A percentile compares a stretch with the other conserved stretches of the same genome.
These are phyloP conservation scores for Pao palembangensis DNA, from an alignment of 2,113 vertebrate species.

Conservation along the genomic window DNA sequence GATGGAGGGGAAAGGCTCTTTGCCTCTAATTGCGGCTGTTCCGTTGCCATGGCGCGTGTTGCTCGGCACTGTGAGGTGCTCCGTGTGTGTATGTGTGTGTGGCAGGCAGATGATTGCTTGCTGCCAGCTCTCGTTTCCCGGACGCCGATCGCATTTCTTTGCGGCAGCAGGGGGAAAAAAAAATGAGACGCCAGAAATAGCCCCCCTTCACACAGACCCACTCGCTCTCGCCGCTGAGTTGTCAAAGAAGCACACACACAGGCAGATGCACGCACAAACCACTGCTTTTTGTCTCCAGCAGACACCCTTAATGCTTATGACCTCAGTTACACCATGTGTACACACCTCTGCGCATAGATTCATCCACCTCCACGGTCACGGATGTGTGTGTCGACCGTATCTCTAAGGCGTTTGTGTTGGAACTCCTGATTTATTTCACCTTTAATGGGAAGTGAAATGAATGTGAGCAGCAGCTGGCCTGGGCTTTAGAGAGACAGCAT, in stretches of 20 bases:
- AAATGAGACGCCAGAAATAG: slow-evolving; percentile 71
- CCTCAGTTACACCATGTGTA: slow-evolving; percentile 35
- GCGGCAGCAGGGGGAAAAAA: slow-evolving; percentile 62
- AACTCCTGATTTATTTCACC: slow-evolving; percentile 76
- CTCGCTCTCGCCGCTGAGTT: slow-evolving; percentile 64
- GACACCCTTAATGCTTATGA: slow-evolving; percentile 46
- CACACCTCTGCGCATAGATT: slow-evolving; percentile 26
- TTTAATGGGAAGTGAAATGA: slow-evolving; percentile 79
- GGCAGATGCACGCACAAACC: slow-evolving; percentile 16
- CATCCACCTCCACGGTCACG: slow-evolving; percentile 29
- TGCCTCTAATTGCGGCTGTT: slow-evolving; percentile 76
- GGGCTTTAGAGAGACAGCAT: slow-evolving; percentile 65
- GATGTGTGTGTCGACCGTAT: slow-evolving; percentile 40
- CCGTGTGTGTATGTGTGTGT: slow-evolving; percentile 42
- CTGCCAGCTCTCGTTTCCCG: slow-evolving; percentile 74
- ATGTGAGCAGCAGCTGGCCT: slow-evolving; percentile 75
- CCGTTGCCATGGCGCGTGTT: slow-evolving; percentile 76
- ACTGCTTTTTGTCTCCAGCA: slow-evolving; percentile 49
- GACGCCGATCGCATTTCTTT: slow-evolving; percentile 72
- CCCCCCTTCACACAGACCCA: slow-evolving; percentile 65
- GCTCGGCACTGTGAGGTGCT: slow-evolving; percentile 64
- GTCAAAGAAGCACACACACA: slow-evolving; percentile 44
- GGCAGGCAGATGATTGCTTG: slow-evolving; percentile 74
- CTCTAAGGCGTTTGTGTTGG: slow-evolving; percentile 61
- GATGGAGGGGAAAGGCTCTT: slow-evolving; percentile 73